These are phyloP conservation scores for Hylia prasina DNA, from an alignment of 2,113 vertebrate genomes.

Conservation along the genomic window DNA sequence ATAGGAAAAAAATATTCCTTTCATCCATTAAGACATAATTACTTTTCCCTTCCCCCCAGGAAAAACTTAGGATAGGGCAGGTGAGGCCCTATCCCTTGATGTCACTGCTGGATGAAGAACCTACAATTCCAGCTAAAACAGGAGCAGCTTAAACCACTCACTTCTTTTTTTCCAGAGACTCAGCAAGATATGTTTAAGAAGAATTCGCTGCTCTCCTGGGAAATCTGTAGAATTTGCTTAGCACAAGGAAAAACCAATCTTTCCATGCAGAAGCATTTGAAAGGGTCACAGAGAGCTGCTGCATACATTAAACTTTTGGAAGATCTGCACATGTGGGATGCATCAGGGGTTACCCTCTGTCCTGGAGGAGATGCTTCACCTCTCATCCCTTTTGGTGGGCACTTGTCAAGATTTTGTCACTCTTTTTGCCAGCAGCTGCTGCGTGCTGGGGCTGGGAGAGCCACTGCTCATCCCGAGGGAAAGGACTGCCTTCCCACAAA, in stretches of 20 bases:
- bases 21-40: conserved; percentile 12
- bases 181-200: background rate
- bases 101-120: background rate
- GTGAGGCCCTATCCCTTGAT: background rate
- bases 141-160: background rate
- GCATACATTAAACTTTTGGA: background rate
- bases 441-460: background rate
- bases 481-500: background rate
- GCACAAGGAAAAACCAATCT: background rate
- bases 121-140: background rate
- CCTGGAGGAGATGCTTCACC: background rate
- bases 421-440: background rate
- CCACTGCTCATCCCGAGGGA: background rate
- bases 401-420: background rate
- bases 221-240: background rate
- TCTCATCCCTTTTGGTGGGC: background rate
- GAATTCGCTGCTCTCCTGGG: background rate
- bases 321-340: background rate
- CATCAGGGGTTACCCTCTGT: background rate
- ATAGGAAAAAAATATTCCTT: background rate
- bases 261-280: background rate
- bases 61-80: background rate
- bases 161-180: background rate
- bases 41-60: background rate
- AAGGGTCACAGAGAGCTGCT: background rate